These are phyloP conservation scores for Cherax quadricarinatus DNA, from an alignment of 1,140 invertebrate genomes.

Conservation along the genomic window DNA sequence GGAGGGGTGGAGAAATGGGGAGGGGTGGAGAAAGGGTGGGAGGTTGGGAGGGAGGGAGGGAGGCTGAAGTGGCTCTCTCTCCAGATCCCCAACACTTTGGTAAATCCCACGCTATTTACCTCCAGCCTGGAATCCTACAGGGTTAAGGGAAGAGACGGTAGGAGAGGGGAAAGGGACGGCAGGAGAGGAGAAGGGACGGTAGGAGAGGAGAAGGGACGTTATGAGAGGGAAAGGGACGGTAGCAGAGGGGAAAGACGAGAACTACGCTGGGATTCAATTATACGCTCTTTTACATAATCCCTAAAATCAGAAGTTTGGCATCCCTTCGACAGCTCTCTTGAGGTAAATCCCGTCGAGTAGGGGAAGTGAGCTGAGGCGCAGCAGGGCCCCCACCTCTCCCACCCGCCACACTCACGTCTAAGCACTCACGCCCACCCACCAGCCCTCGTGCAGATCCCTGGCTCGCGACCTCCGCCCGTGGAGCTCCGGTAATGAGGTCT, in stretches of 20 bases:
- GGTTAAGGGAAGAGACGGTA: not conserved
- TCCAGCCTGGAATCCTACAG: not conserved
- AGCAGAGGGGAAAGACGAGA: not conserved
- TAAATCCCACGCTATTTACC: conserved; percentile 2
- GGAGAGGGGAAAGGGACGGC: not conserved
- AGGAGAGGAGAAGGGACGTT: not conserved
- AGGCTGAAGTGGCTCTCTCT: not conserved
- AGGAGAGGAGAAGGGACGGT: not conserved
- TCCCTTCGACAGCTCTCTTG: not conserved
- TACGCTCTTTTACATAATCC: conserved; percentile 45
- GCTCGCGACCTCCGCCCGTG: too few relatives aligned
- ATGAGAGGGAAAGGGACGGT: not conserved
- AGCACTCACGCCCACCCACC: too few relatives aligned
- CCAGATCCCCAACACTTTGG: not conserved
- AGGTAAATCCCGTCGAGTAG: not conserved
- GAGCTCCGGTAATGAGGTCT: too few relatives aligned
- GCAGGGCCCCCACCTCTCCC: too few relatives aligned
- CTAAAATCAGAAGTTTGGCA: conserved; percentile 30
- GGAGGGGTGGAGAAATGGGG: not conserved
- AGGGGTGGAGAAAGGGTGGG: not conserved
- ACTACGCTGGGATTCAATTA: conserved; percentile 21
- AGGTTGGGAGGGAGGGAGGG: not conserved
- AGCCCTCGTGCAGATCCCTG: too few relatives aligned
- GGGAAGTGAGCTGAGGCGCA: too few relatives aligned
- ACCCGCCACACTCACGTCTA: too few relatives aligned